Evolutionary conservation across 2,113 vertebrate species (phyloP).

Genomic region (Cyanistes caeruleus): DNA sequence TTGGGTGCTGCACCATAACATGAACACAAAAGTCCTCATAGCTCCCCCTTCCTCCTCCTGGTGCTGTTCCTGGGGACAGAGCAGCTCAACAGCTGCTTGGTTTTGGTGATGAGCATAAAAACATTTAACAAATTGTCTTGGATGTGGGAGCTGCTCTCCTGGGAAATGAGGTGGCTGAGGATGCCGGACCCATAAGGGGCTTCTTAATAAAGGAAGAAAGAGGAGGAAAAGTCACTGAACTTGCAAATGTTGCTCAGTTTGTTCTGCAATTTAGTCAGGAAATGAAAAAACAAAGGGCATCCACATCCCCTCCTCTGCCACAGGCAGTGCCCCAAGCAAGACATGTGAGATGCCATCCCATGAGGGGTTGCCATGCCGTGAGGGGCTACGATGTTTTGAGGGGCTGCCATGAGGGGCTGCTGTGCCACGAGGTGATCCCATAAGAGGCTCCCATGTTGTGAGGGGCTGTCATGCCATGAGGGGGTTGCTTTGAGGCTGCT

Average conservation of each 20-base stretch:
- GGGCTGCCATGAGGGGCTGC: not conserved
- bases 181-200: too few species aligned
- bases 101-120: not conserved
- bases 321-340: not conserved
- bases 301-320: not conserved
- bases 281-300: not conserved
- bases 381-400: not conserved
- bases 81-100: not conserved
- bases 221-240: not conserved
- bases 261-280: not conserved
- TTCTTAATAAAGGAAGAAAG: not conserved
- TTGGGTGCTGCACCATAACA: not conserved
- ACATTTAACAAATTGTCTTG: not conserved
- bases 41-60: not conserved
- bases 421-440: not conserved
- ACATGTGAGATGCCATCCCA: too few species aligned
- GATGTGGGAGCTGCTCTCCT: not conserved
- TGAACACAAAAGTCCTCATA: not conserved
- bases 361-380: not conserved
- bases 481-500: not conserved
- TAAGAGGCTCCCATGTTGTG: fast-evolving
- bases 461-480: fast-evolving
- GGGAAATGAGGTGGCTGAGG: not conserved
- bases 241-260: not conserved
- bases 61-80: not conserved